phyloP scores from a whole-genome alignment of 2,113 vertebrate species.

The Lichenostomus cassidix region DNA sequence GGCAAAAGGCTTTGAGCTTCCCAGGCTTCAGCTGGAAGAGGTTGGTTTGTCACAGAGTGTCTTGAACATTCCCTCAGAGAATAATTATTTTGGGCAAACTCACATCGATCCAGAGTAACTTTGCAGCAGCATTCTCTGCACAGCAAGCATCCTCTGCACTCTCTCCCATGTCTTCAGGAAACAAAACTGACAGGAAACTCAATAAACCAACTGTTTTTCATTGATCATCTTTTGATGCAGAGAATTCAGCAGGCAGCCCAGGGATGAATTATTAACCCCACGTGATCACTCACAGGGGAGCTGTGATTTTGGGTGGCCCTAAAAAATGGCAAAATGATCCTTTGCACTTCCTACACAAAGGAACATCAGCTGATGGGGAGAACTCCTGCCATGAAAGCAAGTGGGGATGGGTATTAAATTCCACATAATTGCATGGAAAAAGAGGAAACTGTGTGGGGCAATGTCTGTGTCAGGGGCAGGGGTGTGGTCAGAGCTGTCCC shows the following conservation, averaged over 20 bases:
- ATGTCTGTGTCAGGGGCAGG: neutral
- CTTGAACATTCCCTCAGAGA: slow-evolving; percentile 75
- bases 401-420: neutral
- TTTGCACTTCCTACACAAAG: slow-evolving; percentile 49
- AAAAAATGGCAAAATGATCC: slow-evolving; percentile 32
- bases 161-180: slow-evolving; percentile 81
- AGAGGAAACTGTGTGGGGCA: neutral
- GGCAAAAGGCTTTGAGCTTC: slow-evolving; percentile 51
- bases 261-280: slow-evolving; percentile 86
- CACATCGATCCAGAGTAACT: slow-evolving; percentile 82
- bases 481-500: fast-evolving
- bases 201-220: slow-evolving; percentile 86
- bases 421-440: fast-evolving
- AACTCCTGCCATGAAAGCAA: neutral
- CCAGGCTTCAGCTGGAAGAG: slow-evolving; percentile 64
- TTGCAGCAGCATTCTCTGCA: neutral
- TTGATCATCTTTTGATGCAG: slow-evolving; percentile 81
- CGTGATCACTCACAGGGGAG: slow-evolving; percentile 69
- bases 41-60: slow-evolving; percentile 72
- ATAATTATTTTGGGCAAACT: slow-evolving; percentile 87
- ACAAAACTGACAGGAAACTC: slow-evolving; percentile 78
- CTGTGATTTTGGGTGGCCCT: slow-evolving; percentile 58
- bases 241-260: slow-evolving; percentile 74
- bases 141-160: slow-evolving; percentile 34
- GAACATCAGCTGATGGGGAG: neutral